phyloP scores from a whole-genome alignment of 1,140 invertebrate genomes.

The Arctopsyche grandis region DNA sequence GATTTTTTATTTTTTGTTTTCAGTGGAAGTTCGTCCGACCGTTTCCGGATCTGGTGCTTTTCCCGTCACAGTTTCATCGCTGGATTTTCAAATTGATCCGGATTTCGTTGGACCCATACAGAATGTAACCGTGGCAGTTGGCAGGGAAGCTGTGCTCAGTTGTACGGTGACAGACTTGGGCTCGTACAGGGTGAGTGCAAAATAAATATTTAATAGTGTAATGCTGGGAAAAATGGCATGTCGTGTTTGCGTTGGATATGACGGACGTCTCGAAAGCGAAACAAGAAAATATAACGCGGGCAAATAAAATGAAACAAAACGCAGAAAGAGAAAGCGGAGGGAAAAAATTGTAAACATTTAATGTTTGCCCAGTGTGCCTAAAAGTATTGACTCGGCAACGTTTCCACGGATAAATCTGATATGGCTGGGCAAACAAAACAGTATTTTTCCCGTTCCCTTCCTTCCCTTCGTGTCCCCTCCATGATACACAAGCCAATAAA shows the following conservation, averaged over 20 bases:
- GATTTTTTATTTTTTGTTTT: slow-evolving; percentile 12
- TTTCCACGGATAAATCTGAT: slow-evolving; percentile 48
- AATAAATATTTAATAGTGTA: not conserved
- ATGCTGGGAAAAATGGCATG: not conserved
- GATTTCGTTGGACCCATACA: slow-evolving; percentile 78
- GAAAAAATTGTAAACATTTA: slow-evolving; percentile 30
- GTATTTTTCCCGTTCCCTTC: not conserved
- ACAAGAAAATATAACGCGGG: not conserved
- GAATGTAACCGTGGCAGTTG: slow-evolving; percentile 83
- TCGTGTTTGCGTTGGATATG: not conserved
- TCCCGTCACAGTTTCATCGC: slow-evolving; percentile 57
- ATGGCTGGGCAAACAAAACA: slow-evolving; percentile 34
- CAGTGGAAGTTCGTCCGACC: slow-evolving; percentile 51
- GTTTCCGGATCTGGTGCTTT: slow-evolving; percentile 58
- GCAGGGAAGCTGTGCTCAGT: slow-evolving; percentile 79
- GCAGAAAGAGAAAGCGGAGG: not conserved
- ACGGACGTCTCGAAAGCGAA: not conserved
- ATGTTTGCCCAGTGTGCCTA: slow-evolving; percentile 29
- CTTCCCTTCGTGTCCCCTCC: not conserved
- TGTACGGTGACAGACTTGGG: slow-evolving; percentile 83
- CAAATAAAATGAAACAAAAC: slow-evolving; percentile 29
- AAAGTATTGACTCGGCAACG: slow-evolving; percentile 44
- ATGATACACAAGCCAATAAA: slow-evolving; percentile 42
- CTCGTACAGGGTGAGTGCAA: slow-evolving; percentile 77
- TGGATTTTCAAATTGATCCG: slow-evolving; percentile 66